phyloP scores from a whole-genome alignment of 2,113 vertebrate species.

The Picathartes gymnocephalus region DNA sequence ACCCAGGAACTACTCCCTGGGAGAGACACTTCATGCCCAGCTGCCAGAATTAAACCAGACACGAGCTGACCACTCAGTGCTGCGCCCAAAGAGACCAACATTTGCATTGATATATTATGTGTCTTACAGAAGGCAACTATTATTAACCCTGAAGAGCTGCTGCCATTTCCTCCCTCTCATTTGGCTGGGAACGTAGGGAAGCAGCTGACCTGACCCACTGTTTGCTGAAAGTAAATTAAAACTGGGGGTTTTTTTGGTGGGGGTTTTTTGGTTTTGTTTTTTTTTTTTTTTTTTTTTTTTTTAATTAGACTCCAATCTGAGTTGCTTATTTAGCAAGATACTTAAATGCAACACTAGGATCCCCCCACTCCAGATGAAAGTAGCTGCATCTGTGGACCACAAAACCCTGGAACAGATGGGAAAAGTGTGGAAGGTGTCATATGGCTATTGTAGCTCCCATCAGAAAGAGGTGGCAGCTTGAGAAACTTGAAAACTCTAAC shows the following conservation, averaged over 20 bases:
- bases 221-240: not conserved
- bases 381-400: not conserved
- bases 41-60: not conserved
- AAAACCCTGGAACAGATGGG: constrained; percentile 35
- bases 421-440: not conserved
- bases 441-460: not conserved
- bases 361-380: fast-evolving
- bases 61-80: not conserved
- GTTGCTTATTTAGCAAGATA: not conserved
- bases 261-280: too few species aligned
- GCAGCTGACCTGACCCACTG: not conserved
- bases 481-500: constrained; percentile 25
- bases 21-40: not conserved
- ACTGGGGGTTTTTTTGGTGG: not conserved
- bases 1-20: too few species aligned
- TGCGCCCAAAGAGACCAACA: not conserved
- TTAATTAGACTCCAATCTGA: not conserved
- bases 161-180: not conserved
- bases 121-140: not conserved
- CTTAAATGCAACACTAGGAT: not conserved
- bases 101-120: not conserved
- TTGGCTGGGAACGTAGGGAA: not conserved
- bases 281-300: not conserved
- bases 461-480: constrained; percentile 35
- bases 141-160: not conserved